Evolutionary conservation across 2,113 vertebrate species (phyloP).

Genomic region (Arizona elegans): DNA sequence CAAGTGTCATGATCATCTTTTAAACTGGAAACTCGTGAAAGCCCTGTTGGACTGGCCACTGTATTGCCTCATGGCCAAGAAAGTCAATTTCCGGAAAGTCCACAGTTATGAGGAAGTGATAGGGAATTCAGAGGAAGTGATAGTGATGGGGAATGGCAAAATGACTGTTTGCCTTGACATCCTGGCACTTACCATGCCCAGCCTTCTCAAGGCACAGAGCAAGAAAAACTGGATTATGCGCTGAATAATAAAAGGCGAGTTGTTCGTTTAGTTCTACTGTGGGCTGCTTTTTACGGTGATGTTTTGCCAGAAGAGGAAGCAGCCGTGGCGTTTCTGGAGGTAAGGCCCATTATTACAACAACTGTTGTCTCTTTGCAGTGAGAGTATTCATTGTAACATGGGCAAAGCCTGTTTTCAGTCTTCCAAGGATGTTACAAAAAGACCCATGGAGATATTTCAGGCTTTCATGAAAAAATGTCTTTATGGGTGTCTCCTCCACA

Average conservation of each 20-base stretch:
- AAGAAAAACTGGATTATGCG: conserved; percentile 94
- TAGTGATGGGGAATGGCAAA: not conserved
- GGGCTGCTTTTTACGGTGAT: conserved; percentile 82
- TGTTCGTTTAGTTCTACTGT: conserved; percentile 87
- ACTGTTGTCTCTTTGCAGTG: not conserved
- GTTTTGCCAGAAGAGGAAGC: conserved; percentile 87
- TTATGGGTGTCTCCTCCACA: not conserved
- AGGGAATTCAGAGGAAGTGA: not conserved
- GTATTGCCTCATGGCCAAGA: not conserved
- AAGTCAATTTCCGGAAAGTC: conserved; percentile 7
- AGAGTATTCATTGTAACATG: not conserved
- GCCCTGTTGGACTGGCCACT: not conserved
- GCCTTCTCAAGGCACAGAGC: conserved; percentile 92
- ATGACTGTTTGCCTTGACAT: conserved; percentile 78
- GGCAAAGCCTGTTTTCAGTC: not conserved
- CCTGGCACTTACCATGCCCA: conserved; percentile 87
- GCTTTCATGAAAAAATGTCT: not conserved
- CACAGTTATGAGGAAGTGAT: not conserved
- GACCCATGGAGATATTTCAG: not conserved
- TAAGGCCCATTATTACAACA: conserved; percentile 45
- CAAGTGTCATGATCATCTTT: not conserved
- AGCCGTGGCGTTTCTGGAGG: conserved; percentile 87
- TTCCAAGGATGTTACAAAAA: not conserved
- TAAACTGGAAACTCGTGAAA: not conserved
- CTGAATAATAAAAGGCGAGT: conserved; percentile 94